Evolutionary conservation across 2,888 invertebrate genomes (phyloP), one percentile per base, ranked within the genome.

Genomic region (Hyalella azteca): DNA sequence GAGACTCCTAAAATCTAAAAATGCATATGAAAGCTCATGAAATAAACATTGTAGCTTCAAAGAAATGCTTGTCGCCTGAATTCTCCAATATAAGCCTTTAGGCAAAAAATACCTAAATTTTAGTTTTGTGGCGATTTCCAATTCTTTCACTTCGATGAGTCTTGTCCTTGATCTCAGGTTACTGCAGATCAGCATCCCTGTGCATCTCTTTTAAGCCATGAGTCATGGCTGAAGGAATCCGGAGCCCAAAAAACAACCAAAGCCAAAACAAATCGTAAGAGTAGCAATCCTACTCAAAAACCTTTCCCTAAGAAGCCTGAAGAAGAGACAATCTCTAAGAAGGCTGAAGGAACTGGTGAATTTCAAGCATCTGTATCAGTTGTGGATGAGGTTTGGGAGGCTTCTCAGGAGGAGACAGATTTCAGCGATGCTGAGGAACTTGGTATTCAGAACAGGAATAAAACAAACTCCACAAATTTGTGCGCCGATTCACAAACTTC

Each of bases 301-400:
- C n/a, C n/a, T n/a, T 39, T 36, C 13, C 49, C 73, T 13, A 79
- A 83, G n/a, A 80, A 80, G 32, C 79, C 79, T 45, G 83, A 76
- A 11, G 81, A 81, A 26, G 78, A 80, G 40, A n/a, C n/a, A n/a
- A 66, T 80, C 40, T 81, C 81, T 40, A 79, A 66, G 29, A 36
- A 73, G 1, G 83, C 81, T 0, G 83, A 83, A 78, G 81, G 79
- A 36, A 79, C 81, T 2, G 48, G 81, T 7, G n/a, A n/a, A n/a
- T n/a, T n/a, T n/a, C n/a, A n/a, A n/a, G 77, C 81, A 13, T 75
- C 80, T 3, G 81, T 81, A 1, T 78, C 78, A 19, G 77, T 79
- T n/a, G 75, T n/a, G 19, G 78, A 78, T n/a, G 40, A 50, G 48
- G 11, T 32, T 29, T 29, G 26, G 32, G 66, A 66, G 32, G 66